These are phyloP conservation scores for Melopsittacus undulatus DNA, from an alignment of 2,797 vertebrate species.

Conservation along the genomic window DNA sequence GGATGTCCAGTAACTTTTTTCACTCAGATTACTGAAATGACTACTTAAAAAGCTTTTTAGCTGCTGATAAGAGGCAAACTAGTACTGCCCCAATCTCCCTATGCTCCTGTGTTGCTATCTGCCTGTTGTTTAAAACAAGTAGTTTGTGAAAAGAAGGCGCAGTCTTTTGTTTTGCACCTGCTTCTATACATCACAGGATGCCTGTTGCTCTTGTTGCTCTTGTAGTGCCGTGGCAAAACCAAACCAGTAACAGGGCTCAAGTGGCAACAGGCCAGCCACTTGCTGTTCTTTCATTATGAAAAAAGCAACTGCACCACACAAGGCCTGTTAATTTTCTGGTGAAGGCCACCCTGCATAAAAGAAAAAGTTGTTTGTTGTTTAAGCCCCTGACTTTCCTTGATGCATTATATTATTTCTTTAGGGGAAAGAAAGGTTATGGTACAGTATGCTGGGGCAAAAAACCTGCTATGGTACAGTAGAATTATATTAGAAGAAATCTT, in stretches of 20 bases:
- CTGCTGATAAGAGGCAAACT: neutral
- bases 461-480: neutral
- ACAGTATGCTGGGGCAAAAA: neutral
- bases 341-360: neutral
- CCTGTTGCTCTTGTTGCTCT: neutral
- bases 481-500: neutral
- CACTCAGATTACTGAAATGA: neutral
- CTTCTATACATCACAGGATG: neutral
- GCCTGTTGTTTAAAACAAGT: neutral
- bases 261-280: neutral
- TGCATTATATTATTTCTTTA: neutral
- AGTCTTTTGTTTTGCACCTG: neutral
- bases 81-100: neutral
- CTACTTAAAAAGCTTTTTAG: neutral
- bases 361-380: neutral
- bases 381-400: neutral
- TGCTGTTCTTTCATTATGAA: neutral
- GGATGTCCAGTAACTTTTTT: neutral
- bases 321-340: neutral
- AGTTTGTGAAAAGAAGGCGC: neutral
- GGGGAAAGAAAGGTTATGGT: neutral
- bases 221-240: neutral
- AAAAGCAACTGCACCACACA: neutral
- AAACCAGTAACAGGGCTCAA: neutral
- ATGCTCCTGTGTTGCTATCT: neutral